Evolutionary conservation across 2,113 vertebrate genomes (phyloP).

Genomic region (Rafetus swinhoei): DNA sequence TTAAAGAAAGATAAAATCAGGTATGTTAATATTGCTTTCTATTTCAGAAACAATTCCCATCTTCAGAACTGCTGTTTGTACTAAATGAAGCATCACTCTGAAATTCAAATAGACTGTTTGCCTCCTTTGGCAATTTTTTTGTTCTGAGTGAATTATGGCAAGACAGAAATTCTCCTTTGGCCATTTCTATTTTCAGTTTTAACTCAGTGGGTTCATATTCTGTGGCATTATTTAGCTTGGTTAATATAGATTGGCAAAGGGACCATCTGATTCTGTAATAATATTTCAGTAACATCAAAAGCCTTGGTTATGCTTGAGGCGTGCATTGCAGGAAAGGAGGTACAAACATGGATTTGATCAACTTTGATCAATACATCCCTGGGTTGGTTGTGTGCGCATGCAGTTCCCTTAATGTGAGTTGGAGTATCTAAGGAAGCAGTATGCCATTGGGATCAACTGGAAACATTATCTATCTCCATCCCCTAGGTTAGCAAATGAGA

Average conservation of each 20-base stretch:
- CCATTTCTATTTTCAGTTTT: neutral
- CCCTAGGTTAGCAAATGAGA: neutral
- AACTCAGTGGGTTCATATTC: neutral
- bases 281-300: neutral
- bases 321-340: neutral
- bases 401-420: neutral
- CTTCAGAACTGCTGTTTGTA: neutral
- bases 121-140: neutral
- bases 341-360: neutral
- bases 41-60: neutral
- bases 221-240: neutral
- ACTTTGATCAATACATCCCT: neutral
- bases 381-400: neutral
- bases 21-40: neutral
- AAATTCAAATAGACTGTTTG: neutral
- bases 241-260: neutral
- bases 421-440: neutral
- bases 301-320: neutral
- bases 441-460: neutral
- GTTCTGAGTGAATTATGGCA: neutral
- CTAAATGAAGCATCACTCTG: neutral
- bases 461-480: neutral
- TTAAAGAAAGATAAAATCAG: neutral
- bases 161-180: neutral
- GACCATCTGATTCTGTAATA: neutral